Base-by-base conservation (phyloP, 1,140 invertebrate genomes). In the Leptinotarsa lineolata region DNA sequence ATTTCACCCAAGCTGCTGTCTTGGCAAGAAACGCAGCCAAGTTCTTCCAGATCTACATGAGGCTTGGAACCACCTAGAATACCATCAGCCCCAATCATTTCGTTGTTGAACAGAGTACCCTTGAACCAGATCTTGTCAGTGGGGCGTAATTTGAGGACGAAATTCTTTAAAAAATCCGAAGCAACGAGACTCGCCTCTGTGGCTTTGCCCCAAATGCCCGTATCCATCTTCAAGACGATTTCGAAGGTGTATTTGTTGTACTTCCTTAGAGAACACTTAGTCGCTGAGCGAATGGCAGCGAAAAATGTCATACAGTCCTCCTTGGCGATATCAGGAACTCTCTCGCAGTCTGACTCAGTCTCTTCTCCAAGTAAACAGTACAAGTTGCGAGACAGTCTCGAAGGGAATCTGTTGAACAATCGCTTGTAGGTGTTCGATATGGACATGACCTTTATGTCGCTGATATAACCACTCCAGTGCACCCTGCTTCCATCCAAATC, bases 101-200 rank as follows among this genome's bases (percentile, higher is more conserved):
- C 65, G 65, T 79, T 76, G 68, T 81, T 81, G 73, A 76, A 79
- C 21, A 81, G 74, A 87, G 83, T 39, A 92, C 93, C 93, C 68
- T 88, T 88, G 79, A 94, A 94, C 80, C 90, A 88, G 45, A 94
- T 89, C 71, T 91, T 89, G 82, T 94, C 93, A 0, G 91, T 89
- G 0, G 86, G 82, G 77, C 88, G 88, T 58, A 94, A 85, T 39
- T 87, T 86, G 2, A 89, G 79, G 6, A 91, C 93, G 74, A 92
- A 93, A 84, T 94, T 93, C 1, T 87, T 85, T 68, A 94, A 93
- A 22, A 89, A 87, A 79, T 91, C 85, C 46, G 86, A 84, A n/a
- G 89, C 90, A 3, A 87, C 77, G 0, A 94, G 77, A 1, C 86
- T 80, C 2, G 93, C 86, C 74, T 91, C 88, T 0, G 90, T 86